Percentiles rank a stretch among this genome's conserved stretches.
These are phyloP conservation scores for Sminthurinus aureus DNA, from an alignment of 2,888 invertebrate genomes.

Conservation along the genomic window DNA sequence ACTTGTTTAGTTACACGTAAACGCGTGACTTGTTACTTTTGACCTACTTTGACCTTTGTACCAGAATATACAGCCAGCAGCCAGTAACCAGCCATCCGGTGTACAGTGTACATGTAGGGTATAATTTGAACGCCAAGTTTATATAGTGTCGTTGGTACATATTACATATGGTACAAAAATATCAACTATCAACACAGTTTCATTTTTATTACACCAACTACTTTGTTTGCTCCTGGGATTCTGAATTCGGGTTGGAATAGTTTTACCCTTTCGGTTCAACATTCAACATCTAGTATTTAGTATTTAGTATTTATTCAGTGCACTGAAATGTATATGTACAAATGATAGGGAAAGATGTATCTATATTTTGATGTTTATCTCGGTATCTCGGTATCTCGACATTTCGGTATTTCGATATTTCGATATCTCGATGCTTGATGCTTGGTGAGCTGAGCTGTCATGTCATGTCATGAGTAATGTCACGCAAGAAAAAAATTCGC, in stretches of 20 bases:
- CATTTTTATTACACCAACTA: no score
- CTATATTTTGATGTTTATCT: neutral
- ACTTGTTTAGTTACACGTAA: no score
- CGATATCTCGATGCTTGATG: neutral
- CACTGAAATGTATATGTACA: neutral
- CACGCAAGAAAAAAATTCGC: conserved; percentile 20
- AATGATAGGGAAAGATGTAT: neutral
- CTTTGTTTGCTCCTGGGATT: neutral
- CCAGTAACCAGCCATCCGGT: no score
- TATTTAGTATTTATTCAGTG: neutral
- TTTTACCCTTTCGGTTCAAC: neutral
- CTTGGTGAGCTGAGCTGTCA: neutral
- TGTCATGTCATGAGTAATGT: neutral
- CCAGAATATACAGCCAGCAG: no score
- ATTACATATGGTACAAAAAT: neutral
- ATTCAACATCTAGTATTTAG: neutral
- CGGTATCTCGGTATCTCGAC: neutral
- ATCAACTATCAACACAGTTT: neutral
- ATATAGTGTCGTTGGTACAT: neutral
- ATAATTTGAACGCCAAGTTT: no score
- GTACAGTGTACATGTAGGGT: no score
- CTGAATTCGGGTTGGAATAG: neutral
- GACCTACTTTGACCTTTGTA: no score
- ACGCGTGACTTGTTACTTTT: no score
- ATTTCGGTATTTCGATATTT: neutral